These are phyloP conservation scores for Oostethus manadensis DNA, from an alignment of 2,113 vertebrate species.

Conservation along the genomic window DNA sequence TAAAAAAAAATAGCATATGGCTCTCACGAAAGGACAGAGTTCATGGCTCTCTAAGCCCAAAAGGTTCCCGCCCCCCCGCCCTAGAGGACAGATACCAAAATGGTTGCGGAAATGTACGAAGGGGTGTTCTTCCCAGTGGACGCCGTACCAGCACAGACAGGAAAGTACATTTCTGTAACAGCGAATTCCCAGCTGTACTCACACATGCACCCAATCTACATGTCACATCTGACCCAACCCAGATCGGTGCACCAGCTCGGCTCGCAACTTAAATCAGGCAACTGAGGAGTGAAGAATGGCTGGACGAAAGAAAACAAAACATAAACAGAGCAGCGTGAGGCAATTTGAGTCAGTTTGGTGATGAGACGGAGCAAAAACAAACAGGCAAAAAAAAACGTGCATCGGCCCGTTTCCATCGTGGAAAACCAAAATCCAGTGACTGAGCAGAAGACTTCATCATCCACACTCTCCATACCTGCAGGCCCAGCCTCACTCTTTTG, in stretches of 20 bases:
- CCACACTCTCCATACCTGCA: slow-evolving; percentile 78
- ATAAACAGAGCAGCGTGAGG: slow-evolving; percentile 47
- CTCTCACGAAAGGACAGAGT: too few relatives aligned
- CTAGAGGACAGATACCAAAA: too few relatives aligned
- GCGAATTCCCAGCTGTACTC: slow-evolving; percentile 54
- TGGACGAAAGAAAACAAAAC: slow-evolving; percentile 56
- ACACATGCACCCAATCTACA: slow-evolving; percentile 62
- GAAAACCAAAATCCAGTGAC: not conserved
- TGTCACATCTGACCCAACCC: slow-evolving; percentile 55
- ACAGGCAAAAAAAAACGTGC: slow-evolving; percentile 3
- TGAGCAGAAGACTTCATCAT: not conserved
- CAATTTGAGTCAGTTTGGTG: slow-evolving; percentile 22
- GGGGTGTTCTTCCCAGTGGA: not conserved
- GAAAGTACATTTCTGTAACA: slow-evolving; percentile 2
- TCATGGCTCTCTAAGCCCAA: too few relatives aligned
- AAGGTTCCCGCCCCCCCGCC: too few relatives aligned
- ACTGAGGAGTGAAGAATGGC: slow-evolving; percentile 61
- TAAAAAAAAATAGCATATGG: too few relatives aligned
- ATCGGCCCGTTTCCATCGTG: not conserved
- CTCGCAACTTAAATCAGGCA: slow-evolving; percentile 65
- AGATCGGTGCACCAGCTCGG: slow-evolving; percentile 57
- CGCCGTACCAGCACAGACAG: not conserved
- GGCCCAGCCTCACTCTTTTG: slow-evolving; percentile 86
- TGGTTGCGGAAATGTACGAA: too few relatives aligned
- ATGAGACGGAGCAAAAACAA: slow-evolving; percentile 21